Evolutionary conservation across 1,140 invertebrate species (phyloP), one percentile per base, ranked within the genome.

Genomic region (Mycetomoellerius zeteki): DNA sequence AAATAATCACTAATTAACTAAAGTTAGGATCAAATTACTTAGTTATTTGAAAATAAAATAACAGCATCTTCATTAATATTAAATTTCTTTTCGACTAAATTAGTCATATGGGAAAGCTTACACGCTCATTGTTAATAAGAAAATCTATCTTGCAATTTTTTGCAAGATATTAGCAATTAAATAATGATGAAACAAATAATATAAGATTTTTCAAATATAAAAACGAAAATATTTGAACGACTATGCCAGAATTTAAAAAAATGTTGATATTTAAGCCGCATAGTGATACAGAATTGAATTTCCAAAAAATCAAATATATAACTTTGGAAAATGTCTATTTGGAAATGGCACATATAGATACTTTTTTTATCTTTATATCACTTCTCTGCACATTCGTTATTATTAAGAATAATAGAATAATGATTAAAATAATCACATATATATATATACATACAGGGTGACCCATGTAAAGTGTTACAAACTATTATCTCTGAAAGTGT

Each of bases 11-110:
- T 50, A 27, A 65, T 64, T 58, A 58, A 73, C 52, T 77, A 30
- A 47, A 77, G 1, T 77, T 77, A 24, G 37, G 19, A 65, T 47
- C 64, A 16, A 47, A 64, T 47, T 27, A 78, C 1, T 78, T 30
- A 65, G 14, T 58, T 76, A 37, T 78, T 14, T 19, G 16, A 27
- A 65, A 50, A 27, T 30, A 78, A 10, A 65, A 78, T 47, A 65
- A 24, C 12, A 60, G 21, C 21, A 60, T 19, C 6, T 43, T 60
- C 16, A 24, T 7, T 12, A 19, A 60, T 14, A 7, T 75, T 54
- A 43, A 54, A 24, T 12, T 60, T n/a, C 30, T 43, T 62, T 62
- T 43, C 14, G 21, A 10, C 12, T 24, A 19, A 62, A 62, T 62
- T 52, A 50, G 6, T 30, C 19, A 24, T 21, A 7, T 19, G 14